A percentile compares a stretch with the other conserved stretches of the same genome.
These are phyloP conservation scores for Ameiurus melas DNA, from an alignment of 2,113 vertebrate genomes.

Conservation along the genomic window DNA sequence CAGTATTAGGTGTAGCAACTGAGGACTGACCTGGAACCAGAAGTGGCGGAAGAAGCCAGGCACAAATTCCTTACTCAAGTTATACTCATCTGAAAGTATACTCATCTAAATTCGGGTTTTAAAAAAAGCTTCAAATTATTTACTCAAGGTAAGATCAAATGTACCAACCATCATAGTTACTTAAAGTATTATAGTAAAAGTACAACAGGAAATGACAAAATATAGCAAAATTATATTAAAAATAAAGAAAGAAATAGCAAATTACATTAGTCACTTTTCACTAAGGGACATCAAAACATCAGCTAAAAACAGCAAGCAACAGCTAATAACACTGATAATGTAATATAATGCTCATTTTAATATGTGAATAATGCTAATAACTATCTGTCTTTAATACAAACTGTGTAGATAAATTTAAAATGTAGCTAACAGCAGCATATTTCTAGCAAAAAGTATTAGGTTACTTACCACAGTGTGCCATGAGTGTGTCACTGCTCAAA, in stretches of 20 bases:
- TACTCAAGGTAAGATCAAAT: neutral
- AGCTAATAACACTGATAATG: neutral
- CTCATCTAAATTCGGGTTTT: neutral
- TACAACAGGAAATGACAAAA: neutral
- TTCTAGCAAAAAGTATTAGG: neutral
- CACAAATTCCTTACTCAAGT: neutral
- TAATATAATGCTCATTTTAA: neutral
- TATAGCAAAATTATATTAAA: neutral
- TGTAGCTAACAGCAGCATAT: neutral
- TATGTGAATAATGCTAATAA: neutral
- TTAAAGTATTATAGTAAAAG: neutral
- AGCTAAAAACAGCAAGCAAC: neutral
- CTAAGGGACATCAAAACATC: neutral
- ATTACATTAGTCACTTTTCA: neutral
- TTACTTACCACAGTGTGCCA: neutral
- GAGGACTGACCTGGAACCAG: neutral
- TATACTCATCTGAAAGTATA: neutral
- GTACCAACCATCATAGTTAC: neutral
- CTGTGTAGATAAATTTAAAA: neutral
- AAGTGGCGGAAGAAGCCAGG: neutral
- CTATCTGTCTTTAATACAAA: neutral
- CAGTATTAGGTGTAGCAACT: neutral
- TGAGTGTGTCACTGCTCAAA: too few species aligned
- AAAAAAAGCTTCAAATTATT: neutral
- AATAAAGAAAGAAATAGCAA: neutral